These are phyloP conservation scores for Glaucomys volans DNA, from an alignment of 2,113 vertebrate species.

Conservation along the genomic window DNA sequence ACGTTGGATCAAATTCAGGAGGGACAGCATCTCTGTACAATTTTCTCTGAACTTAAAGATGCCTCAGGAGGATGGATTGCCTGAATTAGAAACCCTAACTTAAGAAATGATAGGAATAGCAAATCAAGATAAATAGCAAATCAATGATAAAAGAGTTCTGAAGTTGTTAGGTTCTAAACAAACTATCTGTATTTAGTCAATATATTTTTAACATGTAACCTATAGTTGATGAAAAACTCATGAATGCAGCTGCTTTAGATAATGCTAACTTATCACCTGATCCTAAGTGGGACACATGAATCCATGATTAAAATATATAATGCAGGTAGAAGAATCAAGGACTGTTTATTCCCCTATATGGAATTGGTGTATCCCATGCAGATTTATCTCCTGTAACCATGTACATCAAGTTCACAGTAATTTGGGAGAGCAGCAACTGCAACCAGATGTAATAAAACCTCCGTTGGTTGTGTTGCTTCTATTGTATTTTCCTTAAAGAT, in stretches of 20 bases:
- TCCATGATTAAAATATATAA: background rate
- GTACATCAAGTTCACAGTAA: background rate
- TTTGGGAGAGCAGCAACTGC: background rate
- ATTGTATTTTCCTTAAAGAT: background rate
- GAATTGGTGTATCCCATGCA: background rate
- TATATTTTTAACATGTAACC: background rate
- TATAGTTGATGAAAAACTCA: background rate
- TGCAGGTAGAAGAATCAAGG: background rate
- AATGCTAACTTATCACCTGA: background rate
- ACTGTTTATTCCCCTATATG: background rate
- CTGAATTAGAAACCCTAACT: background rate
- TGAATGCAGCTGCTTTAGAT: background rate
- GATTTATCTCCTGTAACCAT: background rate
- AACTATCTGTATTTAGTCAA: background rate
- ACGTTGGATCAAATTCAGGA: background rate
- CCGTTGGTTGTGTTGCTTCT: background rate
- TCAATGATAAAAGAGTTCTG: background rate
- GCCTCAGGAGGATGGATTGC: background rate
- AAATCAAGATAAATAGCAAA: background rate
- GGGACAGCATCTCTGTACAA: background rate
- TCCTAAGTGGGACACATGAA: background rate
- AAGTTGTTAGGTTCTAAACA: background rate
- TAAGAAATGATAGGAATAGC: background rate
- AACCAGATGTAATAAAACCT: background rate
- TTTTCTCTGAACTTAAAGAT: background rate